These are phyloP conservation scores for Drosophila arizonae DNA, from an alignment of 1,140 invertebrate genomes.

Conservation along the genomic window DNA sequence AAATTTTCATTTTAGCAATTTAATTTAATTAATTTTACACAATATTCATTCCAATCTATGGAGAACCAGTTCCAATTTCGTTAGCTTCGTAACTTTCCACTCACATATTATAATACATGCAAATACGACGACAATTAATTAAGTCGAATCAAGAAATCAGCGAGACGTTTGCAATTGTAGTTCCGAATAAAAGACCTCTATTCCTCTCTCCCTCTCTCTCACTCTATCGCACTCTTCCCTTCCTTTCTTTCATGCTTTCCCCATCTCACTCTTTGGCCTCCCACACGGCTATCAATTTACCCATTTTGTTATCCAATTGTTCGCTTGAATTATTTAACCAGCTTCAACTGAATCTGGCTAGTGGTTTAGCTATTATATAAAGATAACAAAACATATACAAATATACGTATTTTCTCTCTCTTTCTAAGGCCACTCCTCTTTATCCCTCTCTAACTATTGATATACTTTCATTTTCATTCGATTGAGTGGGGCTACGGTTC, in stretches of 20 bases:
- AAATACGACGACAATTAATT: conserved; percentile 25
- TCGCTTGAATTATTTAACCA: conserved; percentile 40
- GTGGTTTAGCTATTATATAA: conserved; percentile 9
- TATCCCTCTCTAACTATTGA: conserved; percentile 49
- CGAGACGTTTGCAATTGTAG: conserved; percentile 26
- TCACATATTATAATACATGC: conserved; percentile 8
- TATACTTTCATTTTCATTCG: conserved; percentile 67
- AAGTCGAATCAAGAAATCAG: conserved; percentile 36
- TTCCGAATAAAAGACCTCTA: background rate
- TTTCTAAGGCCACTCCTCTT: background rate
- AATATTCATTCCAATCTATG: background rate
- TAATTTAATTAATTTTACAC: background rate
- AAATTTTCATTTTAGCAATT: background rate
- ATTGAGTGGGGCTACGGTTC: conserved; percentile 12
- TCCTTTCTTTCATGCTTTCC: background rate
- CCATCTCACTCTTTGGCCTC: background rate
- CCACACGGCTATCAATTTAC: conserved; percentile 27
- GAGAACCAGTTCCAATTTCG: conserved; percentile 1
- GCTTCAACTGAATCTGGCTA: conserved; percentile 31
- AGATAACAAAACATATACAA: conserved; percentile 4
- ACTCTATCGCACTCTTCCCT: background rate
- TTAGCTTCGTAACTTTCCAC: conserved; percentile 7
- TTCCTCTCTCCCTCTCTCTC: background rate
- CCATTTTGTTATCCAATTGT: conserved; percentile 46
- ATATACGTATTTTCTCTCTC: background rate